Evolutionary conservation across 92 coral and sea anemone genomes (phyloP), one percentile per base, ranked within the genome.

Genomic region (Siderastrea siderea): DNA sequence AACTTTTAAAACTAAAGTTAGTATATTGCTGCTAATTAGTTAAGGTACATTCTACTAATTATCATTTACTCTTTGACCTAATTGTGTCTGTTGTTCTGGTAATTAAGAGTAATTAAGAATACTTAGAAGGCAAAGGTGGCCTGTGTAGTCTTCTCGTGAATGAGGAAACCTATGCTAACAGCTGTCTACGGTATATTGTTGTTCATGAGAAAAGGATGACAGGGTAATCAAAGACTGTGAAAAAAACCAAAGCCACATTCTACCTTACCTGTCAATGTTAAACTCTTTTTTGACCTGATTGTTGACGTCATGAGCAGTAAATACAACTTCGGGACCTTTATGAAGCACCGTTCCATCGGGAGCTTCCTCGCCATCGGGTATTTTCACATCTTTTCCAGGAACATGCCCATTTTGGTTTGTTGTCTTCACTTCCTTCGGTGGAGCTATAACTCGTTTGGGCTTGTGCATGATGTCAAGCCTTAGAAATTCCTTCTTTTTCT

Each of bases 371-470:
- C 58, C 88, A 47, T 80, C 52, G 9, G 63, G 13, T 61, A 13
- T 43, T 50, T 74, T 84, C 13, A 26, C 74, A 60, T 63, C 80
- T n/a, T 88, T 86, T 51, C 86, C 82, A 1, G 79, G 43, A 47
- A 57, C 78, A 63, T 86, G 89, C 10, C 93, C 93, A 77, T 93
- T 90, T 8, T 88, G 87, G 12, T 84, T 87, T 4, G 46, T 57
- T 12, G 69, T 17, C 77, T 90, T 85, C 13, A 50, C 58, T 63
- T 61, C 90, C 62, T 89, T 78, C 1, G 80, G 86, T 14, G 79
- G 69, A 7, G 87, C 82, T 50, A 93, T 86, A 77, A 62, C 90
- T 68, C 96, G 83, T 48, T 87, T 93, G 19, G 96, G 96, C 77
- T 90, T 90, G 77, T 93, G 96, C 51, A 84, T 84, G 15, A 84